These are phyloP conservation scores for Kuschelorhynchus macadamiae DNA, from an alignment of 2,888 invertebrate species.

Conservation along the genomic window DNA sequence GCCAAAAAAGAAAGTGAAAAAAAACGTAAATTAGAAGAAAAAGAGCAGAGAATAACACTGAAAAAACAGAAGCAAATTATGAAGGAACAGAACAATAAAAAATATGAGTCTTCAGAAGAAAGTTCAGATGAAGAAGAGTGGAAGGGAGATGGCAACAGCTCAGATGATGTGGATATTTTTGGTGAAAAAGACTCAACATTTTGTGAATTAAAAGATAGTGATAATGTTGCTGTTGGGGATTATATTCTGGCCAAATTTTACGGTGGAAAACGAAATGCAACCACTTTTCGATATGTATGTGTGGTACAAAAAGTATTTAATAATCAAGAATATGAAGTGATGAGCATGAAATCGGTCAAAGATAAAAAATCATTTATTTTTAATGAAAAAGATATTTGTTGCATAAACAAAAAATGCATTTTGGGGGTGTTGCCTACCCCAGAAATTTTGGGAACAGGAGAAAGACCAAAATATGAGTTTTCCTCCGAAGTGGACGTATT, in stretches of 20 bases:
- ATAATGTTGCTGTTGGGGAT: constrained; percentile 21
- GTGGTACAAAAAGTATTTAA: constrained; percentile 20
- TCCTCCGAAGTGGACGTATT: too few species aligned
- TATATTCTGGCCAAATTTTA: constrained; percentile 23
- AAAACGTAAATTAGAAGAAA: constrained; percentile 26
- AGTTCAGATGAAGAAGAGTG: constrained; percentile 28
- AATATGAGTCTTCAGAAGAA: neutral
- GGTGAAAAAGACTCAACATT: too few species aligned
- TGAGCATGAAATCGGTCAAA: constrained; percentile 2
- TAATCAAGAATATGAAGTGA: constrained; percentile 14
- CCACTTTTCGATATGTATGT: constrained; percentile 29
- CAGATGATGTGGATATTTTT: too few species aligned
- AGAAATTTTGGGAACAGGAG: too few species aligned
- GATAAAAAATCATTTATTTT: too few species aligned
- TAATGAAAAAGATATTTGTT: too few species aligned
- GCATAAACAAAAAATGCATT: too few species aligned
- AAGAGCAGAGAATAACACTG: constrained; percentile 2
- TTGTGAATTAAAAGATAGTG: constrained; percentile 11
- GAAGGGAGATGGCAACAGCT: constrained; percentile 8
- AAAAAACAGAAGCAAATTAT: constrained; percentile 11
- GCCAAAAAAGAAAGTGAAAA: constrained; percentile 9
- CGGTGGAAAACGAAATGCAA: constrained; percentile 22
- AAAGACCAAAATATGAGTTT: too few species aligned
- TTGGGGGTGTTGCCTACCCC: too few species aligned
- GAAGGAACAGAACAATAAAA: constrained; percentile 5